A percentile compares a stretch with the other conserved stretches of the same genome.
These are phyloP conservation scores for Rousettus leschenaultii DNA, from an alignment of 2,113 vertebrate genomes.

Conservation along the genomic window DNA sequence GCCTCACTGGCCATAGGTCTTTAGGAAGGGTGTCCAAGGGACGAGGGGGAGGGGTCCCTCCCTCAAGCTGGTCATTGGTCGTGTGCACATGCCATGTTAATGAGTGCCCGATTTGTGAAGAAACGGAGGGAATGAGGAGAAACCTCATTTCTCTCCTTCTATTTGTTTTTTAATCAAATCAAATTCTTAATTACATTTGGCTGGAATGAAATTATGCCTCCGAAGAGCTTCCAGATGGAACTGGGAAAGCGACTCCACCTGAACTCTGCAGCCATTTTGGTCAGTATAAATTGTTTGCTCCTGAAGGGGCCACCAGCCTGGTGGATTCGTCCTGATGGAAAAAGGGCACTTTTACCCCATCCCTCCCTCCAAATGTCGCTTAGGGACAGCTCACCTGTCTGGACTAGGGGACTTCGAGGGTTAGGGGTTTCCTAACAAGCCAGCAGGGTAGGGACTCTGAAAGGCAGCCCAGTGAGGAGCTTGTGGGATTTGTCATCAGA, in stretches of 20 bases:
- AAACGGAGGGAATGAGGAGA: constrained; percentile 59
- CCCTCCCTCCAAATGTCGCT: neutral
- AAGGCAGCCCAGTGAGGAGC: neutral
- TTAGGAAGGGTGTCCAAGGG: neutral
- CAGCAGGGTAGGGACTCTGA: neutral
- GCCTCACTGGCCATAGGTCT: neutral
- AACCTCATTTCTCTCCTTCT: constrained; percentile 64
- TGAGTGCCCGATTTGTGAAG: constrained; percentile 54
- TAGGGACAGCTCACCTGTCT: neutral
- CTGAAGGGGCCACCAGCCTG: neutral
- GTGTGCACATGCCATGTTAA: neutral
- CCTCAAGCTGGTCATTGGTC: neutral
- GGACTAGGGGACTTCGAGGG: neutral
- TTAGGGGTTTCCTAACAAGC: neutral
- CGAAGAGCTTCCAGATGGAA: constrained; percentile 75
- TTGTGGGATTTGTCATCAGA: neutral
- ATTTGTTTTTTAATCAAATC: constrained; percentile 78
- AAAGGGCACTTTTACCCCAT: neutral
- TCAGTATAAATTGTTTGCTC: neutral
- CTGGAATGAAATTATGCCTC: constrained; percentile 75
- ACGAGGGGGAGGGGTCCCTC: neutral
- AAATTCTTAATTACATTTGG: constrained; percentile 78
- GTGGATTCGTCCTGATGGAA: neutral
- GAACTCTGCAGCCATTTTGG: constrained; percentile 46
- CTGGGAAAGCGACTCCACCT: constrained; percentile 47